Evolutionary conservation across 2,888 invertebrate genomes (phyloP).

Genomic region (Pyralis farinalis): DNA sequence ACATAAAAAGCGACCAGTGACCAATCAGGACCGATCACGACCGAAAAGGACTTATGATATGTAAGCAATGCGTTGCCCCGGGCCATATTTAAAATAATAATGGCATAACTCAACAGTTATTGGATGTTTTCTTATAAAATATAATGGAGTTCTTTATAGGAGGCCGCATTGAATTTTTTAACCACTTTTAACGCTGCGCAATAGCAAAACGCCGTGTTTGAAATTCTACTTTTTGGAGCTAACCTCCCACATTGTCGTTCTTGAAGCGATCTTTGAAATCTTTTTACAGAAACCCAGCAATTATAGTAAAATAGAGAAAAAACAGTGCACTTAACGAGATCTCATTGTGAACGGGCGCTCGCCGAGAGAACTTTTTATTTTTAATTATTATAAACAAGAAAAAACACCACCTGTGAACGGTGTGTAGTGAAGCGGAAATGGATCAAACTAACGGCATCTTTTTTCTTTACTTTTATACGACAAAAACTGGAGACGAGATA

Average conservation of each 20-base stretch:
- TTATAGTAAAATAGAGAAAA: conserved; percentile 45
- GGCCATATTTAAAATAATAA: conserved; percentile 74
- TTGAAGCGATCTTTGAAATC: conserved; percentile 26
- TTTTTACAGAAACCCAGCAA: conserved; percentile 38
- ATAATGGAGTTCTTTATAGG: conserved; percentile 45
- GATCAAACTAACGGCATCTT: conserved; percentile 68
- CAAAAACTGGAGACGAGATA: conserved; percentile 68
- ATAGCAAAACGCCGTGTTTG: conserved; percentile 22
- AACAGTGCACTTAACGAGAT: conserved; percentile 60
- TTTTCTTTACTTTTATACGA: conserved; percentile 55
- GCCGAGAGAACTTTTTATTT: conserved; percentile 53
- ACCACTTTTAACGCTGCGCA: conserved; percentile 24
- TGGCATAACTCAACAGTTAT: conserved; percentile 73
- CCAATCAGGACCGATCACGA: conserved; percentile 41
- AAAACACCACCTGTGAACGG: conserved; percentile 72
- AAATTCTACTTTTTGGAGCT: conserved; percentile 19
- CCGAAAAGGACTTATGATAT: conserved; percentile 45
- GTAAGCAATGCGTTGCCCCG: conserved; percentile 49
- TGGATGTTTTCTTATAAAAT: conserved; percentile 66
- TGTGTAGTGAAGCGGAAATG: conserved; percentile 74
- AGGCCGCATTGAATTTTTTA: conserved; percentile 1
- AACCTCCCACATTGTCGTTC: conserved; percentile 4
- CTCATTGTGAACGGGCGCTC: conserved; percentile 48
- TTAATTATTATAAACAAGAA: conserved; percentile 69
- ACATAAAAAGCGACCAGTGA: conserved; percentile 43